Conservation (phyloP, 2,113 vertebrate species). For the Rattus norvegicus region GRCr8 NC_086020.1:7269501-7270000, state of each 20-base stretch:
- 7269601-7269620: not conserved
- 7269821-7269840: constrained; percentile 33
- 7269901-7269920: not conserved
- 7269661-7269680: not conserved
- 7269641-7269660: not conserved
- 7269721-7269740: not conserved
- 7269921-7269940: not conserved
- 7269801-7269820: not conserved
- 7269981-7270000: not conserved
- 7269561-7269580: not conserved
- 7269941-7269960: not conserved
- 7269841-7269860: not conserved
- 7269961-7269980: not conserved
- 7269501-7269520: not conserved
- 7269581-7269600: not conserved
- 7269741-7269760: not conserved
- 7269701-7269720: not conserved
- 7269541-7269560: not conserved
- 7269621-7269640: not conserved
- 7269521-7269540: not conserved
- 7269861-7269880: not conserved
- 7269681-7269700: not conserved
- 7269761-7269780: not conserved
- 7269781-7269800: not conserved
- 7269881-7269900: not conserved